These are phyloP conservation scores for Tylochromis polylepis DNA, from an alignment of 2,113 vertebrate species.

Conservation along the genomic window DNA sequence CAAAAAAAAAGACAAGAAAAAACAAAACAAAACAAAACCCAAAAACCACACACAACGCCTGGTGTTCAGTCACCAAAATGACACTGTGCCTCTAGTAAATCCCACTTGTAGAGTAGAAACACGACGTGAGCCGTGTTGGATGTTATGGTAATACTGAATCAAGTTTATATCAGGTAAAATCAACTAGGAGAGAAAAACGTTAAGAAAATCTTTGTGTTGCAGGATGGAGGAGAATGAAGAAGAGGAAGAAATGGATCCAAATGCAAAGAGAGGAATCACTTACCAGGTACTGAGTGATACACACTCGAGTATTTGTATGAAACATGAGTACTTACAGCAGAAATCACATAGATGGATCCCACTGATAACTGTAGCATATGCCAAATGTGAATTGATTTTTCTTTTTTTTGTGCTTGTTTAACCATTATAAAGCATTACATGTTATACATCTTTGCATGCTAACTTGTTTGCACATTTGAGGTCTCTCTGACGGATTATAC, in stretches of 20 bases:
- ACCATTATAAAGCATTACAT: background rate
- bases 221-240: conserved; percentile 38
- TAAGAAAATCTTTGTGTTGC: background rate
- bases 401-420: background rate
- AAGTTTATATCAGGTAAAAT: background rate
- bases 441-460: no score
- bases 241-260: conserved; percentile 44
- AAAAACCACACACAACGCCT: no score
- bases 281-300: conserved; percentile 69
- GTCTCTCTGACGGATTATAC: no score
- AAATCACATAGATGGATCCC: background rate
- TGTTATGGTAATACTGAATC: background rate
- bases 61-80: background rate
- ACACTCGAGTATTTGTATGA: background rate
- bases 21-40: no score
- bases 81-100: background rate
- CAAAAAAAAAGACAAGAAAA: no score
- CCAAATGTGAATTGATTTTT: background rate
- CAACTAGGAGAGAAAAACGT: background rate
- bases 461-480: no score
- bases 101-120: background rate
- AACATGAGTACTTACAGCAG: background rate
- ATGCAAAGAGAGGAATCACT: conserved; percentile 78
- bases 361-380: background rate
- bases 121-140: background rate